Percentiles rank a stretch among this genome's conserved stretches.
These are phyloP conservation scores for Microtus richardsoni DNA, from an alignment of 2,113 vertebrate species.

Conservation along the genomic window DNA sequence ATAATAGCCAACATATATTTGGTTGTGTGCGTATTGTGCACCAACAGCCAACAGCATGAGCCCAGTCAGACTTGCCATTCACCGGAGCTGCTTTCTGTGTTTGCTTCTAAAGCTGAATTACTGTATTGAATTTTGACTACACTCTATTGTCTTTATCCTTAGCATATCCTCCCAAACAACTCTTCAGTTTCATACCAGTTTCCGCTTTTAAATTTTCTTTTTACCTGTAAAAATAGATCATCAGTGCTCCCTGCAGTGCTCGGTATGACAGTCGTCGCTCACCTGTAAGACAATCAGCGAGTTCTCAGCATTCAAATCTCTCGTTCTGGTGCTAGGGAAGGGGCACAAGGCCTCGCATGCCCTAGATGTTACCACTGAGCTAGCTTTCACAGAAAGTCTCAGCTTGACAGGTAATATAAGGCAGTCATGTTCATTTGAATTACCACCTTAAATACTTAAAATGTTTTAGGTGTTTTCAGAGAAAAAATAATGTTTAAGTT, in stretches of 20 bases:
- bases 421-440: background rate
- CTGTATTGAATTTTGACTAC: background rate
- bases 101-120: background rate
- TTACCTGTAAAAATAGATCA: slow-evolving; percentile 99
- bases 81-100: background rate
- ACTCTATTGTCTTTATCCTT: background rate
- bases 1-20: background rate
- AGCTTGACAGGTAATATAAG: background rate
- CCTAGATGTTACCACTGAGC: background rate
- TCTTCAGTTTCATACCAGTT: background rate
- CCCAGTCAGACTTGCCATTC: background rate
- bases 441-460: background rate
- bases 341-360: background rate
- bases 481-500: background rate
- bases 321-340: background rate
- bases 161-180: background rate
- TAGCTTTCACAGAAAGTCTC: background rate
- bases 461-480: background rate
- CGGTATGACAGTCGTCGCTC: slow-evolving; percentile 92
- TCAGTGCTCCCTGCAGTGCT: slow-evolving; percentile 95
- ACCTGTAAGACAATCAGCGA: slow-evolving; percentile 84
- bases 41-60: background rate
- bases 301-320: background rate
- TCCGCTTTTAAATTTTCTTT: background rate
- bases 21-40: background rate